Base-by-base conservation (phyloP, 2,113 vertebrate genomes). In the Lanius ludovicianus region DNA sequence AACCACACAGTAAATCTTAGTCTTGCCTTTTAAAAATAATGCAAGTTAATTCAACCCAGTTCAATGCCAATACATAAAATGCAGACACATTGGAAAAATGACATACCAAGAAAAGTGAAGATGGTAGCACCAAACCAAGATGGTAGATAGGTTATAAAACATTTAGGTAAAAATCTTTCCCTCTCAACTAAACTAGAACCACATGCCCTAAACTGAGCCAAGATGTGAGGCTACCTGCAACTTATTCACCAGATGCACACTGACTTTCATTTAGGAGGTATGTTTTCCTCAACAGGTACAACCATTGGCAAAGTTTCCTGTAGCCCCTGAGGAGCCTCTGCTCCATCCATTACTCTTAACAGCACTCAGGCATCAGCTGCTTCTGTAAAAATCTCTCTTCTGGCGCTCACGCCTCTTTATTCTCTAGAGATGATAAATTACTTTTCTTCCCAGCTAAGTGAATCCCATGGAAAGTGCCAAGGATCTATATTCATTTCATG, bases 211-310 rank as follows among this genome's bases (percentile, higher is more conserved):
- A 82, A 68, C 11, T 19, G 31, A 87, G 15, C 13, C 10, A 31
- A 68, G 49, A 47, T n/a, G 16, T 24, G 59, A 87, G 22, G 73
- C 64, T 81, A 37, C 22, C 42, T 79, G 78, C 27, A 83, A 31
- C 8, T 37, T 3, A 6, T 15, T 70, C 50, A 47, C 47, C 46
- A 83, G 53, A n/a, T 49, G 28, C 56, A 41, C 0, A 0, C 3
- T 59, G 62, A 22, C 35, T 75, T 68, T 14, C n/a, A 25, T 52
- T 49, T 52, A 52, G 35, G 28, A 57, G 24, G 4, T 21, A 16
- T 8, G 4, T 63, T 90, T 78, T 83, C 70, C 62, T 83, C 27
- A 71, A 65, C 15, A 79, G 47, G 9, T 67, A 55, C 30, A 70
- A 59, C 23, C 65, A 64, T 16, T 47, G 42, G 56, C 67, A 95